Evolutionary conservation across 2,113 vertebrate genomes (phyloP).

Genomic region (Cairina moschata): DNA sequence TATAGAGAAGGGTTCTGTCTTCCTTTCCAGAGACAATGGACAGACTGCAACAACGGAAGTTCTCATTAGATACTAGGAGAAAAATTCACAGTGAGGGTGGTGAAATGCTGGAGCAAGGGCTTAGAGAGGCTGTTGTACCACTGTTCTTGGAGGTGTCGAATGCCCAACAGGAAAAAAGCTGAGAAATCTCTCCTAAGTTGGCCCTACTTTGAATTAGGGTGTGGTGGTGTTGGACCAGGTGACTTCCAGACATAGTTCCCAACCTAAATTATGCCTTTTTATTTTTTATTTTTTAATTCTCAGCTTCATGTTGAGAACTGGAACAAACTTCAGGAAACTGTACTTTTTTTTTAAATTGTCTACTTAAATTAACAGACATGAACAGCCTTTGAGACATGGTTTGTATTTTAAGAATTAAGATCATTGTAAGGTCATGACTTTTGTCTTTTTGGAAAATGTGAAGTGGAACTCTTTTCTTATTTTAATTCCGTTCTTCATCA

Average conservation of each 20-base stretch:
- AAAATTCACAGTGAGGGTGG: background rate
- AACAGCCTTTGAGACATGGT: background rate
- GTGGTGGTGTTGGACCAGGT: background rate
- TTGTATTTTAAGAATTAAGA: background rate
- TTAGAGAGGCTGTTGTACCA: background rate
- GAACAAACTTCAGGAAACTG: background rate
- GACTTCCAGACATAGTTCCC: background rate
- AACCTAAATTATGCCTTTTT: background rate
- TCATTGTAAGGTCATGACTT: background rate
- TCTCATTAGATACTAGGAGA: background rate
- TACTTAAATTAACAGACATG: background rate
- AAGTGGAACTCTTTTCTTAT: background rate
- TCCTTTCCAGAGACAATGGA: background rate
- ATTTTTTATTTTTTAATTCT: background rate
- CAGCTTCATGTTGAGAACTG: background rate
- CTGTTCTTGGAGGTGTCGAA: background rate
- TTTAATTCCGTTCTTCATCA: background rate
- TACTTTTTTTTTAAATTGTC: background rate
- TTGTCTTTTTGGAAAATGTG: background rate
- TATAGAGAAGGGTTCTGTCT: background rate
- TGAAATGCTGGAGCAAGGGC: background rate
- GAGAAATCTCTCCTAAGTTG: background rate
- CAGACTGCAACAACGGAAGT: background rate
- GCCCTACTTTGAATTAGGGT: rapidly evolving
- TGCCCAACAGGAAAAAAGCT: background rate